Conservation (phyloP, 2,113 vertebrate species). For the Galeopterus variegatus region DNA sequence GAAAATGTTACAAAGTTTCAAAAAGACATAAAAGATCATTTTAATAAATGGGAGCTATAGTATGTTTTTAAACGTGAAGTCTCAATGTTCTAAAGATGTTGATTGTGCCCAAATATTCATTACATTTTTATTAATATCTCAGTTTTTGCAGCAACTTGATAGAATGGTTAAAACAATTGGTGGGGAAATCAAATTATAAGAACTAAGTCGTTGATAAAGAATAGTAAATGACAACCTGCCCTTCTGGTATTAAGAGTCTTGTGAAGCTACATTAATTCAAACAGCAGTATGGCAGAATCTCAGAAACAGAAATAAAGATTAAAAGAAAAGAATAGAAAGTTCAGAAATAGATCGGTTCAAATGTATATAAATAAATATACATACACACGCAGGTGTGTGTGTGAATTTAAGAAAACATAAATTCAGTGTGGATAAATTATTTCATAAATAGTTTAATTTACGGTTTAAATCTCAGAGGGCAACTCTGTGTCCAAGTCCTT, state of each 20-base stretch:
- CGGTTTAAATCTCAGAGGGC: background rate
- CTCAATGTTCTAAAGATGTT: background rate
- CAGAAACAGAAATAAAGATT: background rate
- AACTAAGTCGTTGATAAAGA: background rate
- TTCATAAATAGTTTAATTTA: slow-evolving; percentile 52
- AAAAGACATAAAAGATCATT: background rate
- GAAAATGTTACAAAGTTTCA: background rate
- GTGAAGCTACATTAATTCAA: background rate
- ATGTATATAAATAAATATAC: background rate
- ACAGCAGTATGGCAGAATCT: background rate
- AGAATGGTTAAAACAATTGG: background rate
- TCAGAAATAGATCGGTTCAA: background rate
- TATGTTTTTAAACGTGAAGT: background rate
- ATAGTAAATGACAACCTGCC: background rate
- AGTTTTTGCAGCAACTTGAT: background rate
- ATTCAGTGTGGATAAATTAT: background rate
- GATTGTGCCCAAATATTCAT: background rate
- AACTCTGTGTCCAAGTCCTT: background rate
- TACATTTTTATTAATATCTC: background rate
- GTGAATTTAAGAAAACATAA: slow-evolving; percentile 17
- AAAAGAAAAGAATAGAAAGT: slow-evolving; percentile 24
- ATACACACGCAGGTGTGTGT: background rate
- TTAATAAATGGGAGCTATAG: background rate
- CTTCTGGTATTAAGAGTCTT: background rate
- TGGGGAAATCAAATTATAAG: background rate